Conservation (phyloP, 2,113 vertebrate genomes). For the Phylloscopus whistleri region DNA sequence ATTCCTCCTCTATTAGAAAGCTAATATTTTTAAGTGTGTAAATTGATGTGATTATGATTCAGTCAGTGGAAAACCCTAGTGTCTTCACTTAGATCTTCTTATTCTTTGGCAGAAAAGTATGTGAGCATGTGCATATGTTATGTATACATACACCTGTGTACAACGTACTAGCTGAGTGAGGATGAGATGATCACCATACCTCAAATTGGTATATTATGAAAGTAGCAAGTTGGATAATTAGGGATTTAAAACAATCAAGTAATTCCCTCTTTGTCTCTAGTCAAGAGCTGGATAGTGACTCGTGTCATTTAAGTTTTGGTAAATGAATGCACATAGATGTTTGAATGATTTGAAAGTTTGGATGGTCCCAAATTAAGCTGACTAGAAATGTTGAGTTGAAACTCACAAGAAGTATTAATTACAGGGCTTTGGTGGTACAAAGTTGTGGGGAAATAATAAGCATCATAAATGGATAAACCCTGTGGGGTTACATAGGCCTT, state of each 20-base stretch:
- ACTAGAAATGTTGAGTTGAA: neutral
- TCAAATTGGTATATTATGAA: conserved; percentile 7
- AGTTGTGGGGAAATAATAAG: neutral
- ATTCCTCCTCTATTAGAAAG: neutral
- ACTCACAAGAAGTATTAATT: conserved; percentile 3
- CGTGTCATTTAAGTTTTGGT: neutral
- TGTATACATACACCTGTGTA: neutral
- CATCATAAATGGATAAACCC: neutral
- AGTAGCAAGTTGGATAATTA: conserved; percentile 21
- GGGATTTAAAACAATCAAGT: neutral
- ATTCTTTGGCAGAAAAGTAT: neutral
- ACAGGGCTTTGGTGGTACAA: neutral
- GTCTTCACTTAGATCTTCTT: neutral
- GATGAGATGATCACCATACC: neutral
- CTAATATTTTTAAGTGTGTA: neutral
- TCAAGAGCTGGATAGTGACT: neutral
- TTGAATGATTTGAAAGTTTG: conserved; percentile 24
- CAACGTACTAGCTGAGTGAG: neutral
- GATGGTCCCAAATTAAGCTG: neutral
- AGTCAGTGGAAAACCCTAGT: neutral
- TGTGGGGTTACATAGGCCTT: neutral
- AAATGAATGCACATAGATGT: neutral
- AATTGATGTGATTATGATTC: neutral
- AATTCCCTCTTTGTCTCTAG: neutral
- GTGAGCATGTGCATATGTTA: neutral